These are phyloP conservation scores for Phodopus roborovskii DNA, from an alignment of 2,113 vertebrate species.

Conservation along the genomic window DNA sequence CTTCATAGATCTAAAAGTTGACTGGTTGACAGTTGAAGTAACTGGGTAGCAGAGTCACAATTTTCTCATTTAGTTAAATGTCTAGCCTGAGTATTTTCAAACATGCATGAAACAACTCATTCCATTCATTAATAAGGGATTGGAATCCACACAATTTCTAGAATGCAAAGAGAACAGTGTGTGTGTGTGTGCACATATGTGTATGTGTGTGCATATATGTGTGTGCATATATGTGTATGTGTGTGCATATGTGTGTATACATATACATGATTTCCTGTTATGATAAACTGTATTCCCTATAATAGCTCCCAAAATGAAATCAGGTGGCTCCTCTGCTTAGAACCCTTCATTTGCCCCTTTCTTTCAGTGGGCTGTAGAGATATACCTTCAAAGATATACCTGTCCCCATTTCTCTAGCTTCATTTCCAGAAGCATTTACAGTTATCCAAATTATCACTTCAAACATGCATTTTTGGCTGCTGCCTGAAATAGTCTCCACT, in stretches of 20 bases:
- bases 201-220: too few species aligned
- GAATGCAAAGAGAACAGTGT: not conserved
- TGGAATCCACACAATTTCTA: not conserved
- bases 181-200: too few species aligned
- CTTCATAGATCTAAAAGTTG: not conserved
- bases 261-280: not conserved
- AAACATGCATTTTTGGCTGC: not conserved
- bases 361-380: not conserved
- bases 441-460: not conserved
- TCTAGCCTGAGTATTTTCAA: not conserved
- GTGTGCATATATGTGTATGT: too few species aligned
- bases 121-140: not conserved
- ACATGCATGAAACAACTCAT: not conserved
- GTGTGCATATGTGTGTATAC: too few species aligned
- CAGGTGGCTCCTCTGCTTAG: not conserved
- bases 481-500: not conserved
- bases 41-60: not conserved
- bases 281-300: not conserved
- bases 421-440: conserved; percentile 10
- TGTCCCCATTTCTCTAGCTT: not conserved
- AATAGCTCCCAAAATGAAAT: not conserved
- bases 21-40: not conserved
- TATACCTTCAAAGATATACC: not conserved
- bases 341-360: not conserved
- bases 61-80: not conserved